Conservation (phyloP, 2,888 invertebrate genomes). For the Caenorhabditis plicata region DNA sequence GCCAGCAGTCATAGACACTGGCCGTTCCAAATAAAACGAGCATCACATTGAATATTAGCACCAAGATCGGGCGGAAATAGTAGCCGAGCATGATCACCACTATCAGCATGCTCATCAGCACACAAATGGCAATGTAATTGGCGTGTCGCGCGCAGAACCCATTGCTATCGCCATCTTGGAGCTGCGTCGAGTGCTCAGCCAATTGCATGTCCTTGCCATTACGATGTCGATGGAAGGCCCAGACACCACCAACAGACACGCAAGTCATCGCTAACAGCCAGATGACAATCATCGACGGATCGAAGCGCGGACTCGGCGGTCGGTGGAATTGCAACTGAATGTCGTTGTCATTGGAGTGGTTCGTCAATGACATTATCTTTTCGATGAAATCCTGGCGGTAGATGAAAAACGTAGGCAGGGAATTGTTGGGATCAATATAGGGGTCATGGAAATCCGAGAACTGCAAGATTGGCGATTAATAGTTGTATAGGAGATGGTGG, state of each 20-base stretch:
- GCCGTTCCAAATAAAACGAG: constrained; percentile 51
- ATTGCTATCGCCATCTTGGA: not conserved
- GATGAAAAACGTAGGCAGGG: constrained; percentile 52
- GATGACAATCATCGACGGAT: constrained; percentile 50
- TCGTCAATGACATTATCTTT: constrained; percentile 22
- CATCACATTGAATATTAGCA: constrained; percentile 55
- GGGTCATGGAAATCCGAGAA: constrained; percentile 59
- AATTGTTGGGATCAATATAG: constrained; percentile 29
- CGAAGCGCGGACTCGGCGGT: constrained; percentile 39
- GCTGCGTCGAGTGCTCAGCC: no score
- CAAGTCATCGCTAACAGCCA: constrained; percentile 59
- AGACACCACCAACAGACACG: constrained; percentile 53
- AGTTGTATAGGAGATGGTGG: no score
- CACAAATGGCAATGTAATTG: constrained; percentile 34
- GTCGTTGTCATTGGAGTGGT: not conserved
- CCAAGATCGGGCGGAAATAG: constrained; percentile 50
- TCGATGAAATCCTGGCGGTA: constrained; percentile 38
- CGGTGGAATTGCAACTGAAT: constrained; percentile 50
- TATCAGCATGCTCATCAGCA: constrained; percentile 49
- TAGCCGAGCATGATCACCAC: constrained; percentile 58
- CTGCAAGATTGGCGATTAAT: no score
- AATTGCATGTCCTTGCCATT: no score
- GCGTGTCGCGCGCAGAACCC: constrained; percentile 14
- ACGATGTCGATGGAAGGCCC: constrained; percentile 42
- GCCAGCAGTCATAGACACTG: constrained; percentile 41